Conservation (phyloP, 2,888 invertebrate genomes). For the Heliconius ismenius region DNA sequence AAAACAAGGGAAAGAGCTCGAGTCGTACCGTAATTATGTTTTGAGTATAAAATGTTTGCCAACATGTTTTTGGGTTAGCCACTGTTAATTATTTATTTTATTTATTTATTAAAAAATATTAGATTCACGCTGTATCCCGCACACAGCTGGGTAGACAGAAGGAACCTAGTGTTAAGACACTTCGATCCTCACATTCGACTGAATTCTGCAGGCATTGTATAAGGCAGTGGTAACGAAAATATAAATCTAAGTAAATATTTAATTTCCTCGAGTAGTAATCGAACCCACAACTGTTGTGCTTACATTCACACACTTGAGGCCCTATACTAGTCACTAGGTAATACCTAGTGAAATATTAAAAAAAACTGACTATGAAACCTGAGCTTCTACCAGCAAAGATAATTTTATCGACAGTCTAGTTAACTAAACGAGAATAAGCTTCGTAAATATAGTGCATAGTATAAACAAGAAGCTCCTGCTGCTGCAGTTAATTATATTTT, state of each 20-base stretch:
- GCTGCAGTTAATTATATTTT: background rate
- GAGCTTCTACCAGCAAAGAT: background rate
- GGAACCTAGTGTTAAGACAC: no score
- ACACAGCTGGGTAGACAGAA: no score
- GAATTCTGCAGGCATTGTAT: no score
- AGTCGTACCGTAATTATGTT: slow-evolving; percentile 40
- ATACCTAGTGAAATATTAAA: background rate
- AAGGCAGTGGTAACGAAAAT: no score
- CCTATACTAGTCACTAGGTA: no score
- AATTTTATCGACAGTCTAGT: slow-evolving; percentile 2
- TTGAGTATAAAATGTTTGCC: slow-evolving; percentile 40
- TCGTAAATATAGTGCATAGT: background rate
- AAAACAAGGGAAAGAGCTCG: slow-evolving; percentile 36
- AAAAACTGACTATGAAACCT: background rate
- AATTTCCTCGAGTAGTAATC: no score
- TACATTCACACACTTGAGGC: no score
- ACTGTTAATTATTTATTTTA: background rate
- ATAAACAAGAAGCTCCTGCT: slow-evolving; percentile 6
- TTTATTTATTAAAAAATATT: no score
- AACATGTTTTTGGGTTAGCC: slow-evolving; percentile 30
- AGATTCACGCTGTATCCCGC: no score
- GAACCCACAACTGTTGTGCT: no score
- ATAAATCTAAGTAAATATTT: no score
- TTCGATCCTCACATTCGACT: no score
- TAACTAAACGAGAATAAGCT: slow-evolving; percentile 9